Conservation (phyloP, 1,140 invertebrate species). For the Brachionus rotundiformis region DNA sequence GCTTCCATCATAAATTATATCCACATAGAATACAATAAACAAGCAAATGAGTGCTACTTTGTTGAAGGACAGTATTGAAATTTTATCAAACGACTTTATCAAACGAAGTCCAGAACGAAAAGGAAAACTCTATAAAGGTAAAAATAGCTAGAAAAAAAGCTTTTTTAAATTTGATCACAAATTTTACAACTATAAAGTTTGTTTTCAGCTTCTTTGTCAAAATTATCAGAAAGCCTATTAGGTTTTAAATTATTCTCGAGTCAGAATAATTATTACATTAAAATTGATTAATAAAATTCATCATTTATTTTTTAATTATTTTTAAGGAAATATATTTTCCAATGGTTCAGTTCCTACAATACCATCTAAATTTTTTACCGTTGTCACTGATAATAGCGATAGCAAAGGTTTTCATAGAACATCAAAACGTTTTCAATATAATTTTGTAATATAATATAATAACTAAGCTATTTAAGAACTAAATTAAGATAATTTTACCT, state of each 20-base stretch:
- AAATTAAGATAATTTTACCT: too few species aligned
- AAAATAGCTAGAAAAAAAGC: too few species aligned
- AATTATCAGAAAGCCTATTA: not conserved
- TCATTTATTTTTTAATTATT: not conserved
- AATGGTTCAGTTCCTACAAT: slow-evolving; percentile 35
- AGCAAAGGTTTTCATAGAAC: slow-evolving; percentile 34
- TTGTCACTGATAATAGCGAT: slow-evolving; percentile 5
- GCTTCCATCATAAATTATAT: not conserved
- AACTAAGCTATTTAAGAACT: too few species aligned
- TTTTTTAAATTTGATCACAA: not conserved
- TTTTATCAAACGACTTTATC: slow-evolving; percentile 7
- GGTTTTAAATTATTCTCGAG: too few species aligned
- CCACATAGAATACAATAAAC: too few species aligned
- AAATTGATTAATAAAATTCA: too few species aligned
- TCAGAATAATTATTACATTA: too few species aligned
- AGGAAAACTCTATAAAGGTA: slow-evolving; percentile 35
- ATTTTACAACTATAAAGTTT: not conserved
- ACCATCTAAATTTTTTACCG: slow-evolving; percentile 41
- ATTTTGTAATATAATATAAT: slow-evolving; percentile 25
- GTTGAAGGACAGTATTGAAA: slow-evolving; percentile 31
- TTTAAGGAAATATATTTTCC: slow-evolving; percentile 27
- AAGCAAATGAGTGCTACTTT: slow-evolving; percentile 5
- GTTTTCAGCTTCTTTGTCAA: not conserved
- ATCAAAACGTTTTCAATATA: slow-evolving; percentile 48
- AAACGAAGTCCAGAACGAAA: slow-evolving; percentile 20